Base-by-base conservation (phyloP, 2,113 vertebrate genomes). In the Leucoraja erinaceus region DNA sequence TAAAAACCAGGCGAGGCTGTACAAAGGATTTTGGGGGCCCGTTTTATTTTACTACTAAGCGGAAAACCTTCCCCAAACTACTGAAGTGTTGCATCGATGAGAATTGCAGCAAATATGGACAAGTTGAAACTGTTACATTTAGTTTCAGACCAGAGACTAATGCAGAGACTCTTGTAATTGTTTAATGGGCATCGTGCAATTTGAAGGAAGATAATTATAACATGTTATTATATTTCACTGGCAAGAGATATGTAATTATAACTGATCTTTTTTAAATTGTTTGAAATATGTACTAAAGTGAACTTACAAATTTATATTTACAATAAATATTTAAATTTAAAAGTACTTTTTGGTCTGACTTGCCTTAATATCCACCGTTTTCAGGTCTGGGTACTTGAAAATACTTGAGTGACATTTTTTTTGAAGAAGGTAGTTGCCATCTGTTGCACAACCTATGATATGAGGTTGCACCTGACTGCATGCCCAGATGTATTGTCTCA, bases 121-220 rank as follows among this genome's bases (percentile, higher is more conserved):
- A 47, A 47, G 38, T 47, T 47, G 38, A 47, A 31, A 63, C 59
- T 16, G 83, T 88, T 63, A 59, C 83, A 63, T 63, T 88, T 16
- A 88, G 25, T 16, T 63, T 88, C 83, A 63, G 20, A 28, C 10
- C 59, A 14, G 83, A 31, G 28, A n/a, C 61, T n/a, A 31, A n/a
- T 88, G 56, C 54, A 61, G 18, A 31, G 83, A 84, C 28, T 59
- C 79, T 10, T 9, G 38, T 47, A 47, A 47, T 28, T 14, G 11
- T 88, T 56, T 88, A 63, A 63, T 18, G 83, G 83, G 83, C 83
- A n/a, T 63, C 14, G 83, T 88, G 59, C 59, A 88, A 88, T 88
- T 88, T 88, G 61, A 63, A 31, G 61, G 11, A 16, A 31, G 14
- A 88, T 12, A 31, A 22, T 59, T 84, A 11, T 61, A 12, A 84